Base-by-base conservation (phyloP, 2,888 invertebrate genomes). In the Drosophila pseudotakahashii region DNA sequence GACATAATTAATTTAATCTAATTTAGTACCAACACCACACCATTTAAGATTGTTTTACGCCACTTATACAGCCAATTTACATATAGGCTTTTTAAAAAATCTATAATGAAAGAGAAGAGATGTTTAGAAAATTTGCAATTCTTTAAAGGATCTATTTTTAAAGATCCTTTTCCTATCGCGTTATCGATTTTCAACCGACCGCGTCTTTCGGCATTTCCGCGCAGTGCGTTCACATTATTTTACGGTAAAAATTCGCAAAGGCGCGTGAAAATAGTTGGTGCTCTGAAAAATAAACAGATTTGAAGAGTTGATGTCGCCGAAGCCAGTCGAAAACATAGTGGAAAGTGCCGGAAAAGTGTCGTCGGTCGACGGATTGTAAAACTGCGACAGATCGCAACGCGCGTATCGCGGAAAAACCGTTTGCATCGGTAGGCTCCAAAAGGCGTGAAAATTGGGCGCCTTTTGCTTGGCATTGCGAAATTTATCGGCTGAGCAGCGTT, bases 261-360 rank as follows among this genome's bases (percentile, higher is more conserved):
- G 87, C 87, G 84, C 84, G 73, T 80, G 84, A 85, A 86, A 80
- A 76, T 19, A 61, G 66, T 76, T 44, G 52, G 59, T 50, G 75
- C 60, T 61, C 37, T 59, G 50, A 19, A 66, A 60, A 68, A 23
- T 36, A 48, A 55, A 41, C 41, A 16, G 50, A 75, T 69, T 67
- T 3, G 39, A 57, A 48, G 58, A 47, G 7, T 41, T 39, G 26
- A 58, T 51, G 14, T 36, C 32, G 42, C 14, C 66, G 4, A 61
- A 73, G 45, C 23, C 26, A 23, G 32, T n/a, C 53, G 50, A 37
- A 70, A 70, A 52, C 11, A 62, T 5, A 32, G 41, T 34, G 36
- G 45, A 53, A 53, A 74, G 55, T 57, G 68, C 10, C n/a, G 9
- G 16, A 34, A 42, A 11, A 39, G 30, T 64, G 41, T 74, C 52